phyloP scores from a whole-genome alignment of 1,140 invertebrate genomes.

The Drosophila burlai region DNA sequence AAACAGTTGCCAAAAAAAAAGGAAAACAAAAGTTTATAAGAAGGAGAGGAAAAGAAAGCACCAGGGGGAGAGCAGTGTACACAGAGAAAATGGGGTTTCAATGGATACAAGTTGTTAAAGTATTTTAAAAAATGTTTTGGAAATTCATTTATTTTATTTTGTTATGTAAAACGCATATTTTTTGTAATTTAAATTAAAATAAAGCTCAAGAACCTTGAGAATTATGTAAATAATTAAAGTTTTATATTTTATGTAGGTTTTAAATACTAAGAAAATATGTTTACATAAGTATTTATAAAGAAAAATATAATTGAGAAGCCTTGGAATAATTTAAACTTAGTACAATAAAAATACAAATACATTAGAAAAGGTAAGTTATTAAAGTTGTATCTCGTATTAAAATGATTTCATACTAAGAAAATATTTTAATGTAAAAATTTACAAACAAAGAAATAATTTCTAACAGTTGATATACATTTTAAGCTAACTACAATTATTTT shows the following conservation, averaged over 20 bases:
- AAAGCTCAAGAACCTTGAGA: no score
- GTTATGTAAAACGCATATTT: background rate
- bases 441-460: no score
- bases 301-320: background rate
- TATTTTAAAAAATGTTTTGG: background rate
- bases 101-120: background rate
- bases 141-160: background rate
- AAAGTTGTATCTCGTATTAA: no score
- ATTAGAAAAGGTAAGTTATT: no score
- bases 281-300: no score
- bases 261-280: background rate
- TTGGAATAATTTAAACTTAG: no score
- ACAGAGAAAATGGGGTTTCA: background rate
- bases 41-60: background rate
- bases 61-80: slow-evolving; percentile 6
- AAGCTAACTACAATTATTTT: background rate
- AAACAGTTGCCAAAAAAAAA: slow-evolving; percentile 76
- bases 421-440: no score
- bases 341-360: no score
- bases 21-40: slow-evolving; percentile 6
- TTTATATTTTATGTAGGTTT: background rate
- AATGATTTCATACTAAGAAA: no score
- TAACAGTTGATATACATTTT: no score
- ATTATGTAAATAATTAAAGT: no score
- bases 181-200: background rate